phyloP scores from a whole-genome alignment of 2,888 invertebrate species.

The Thera britannica region DNA sequence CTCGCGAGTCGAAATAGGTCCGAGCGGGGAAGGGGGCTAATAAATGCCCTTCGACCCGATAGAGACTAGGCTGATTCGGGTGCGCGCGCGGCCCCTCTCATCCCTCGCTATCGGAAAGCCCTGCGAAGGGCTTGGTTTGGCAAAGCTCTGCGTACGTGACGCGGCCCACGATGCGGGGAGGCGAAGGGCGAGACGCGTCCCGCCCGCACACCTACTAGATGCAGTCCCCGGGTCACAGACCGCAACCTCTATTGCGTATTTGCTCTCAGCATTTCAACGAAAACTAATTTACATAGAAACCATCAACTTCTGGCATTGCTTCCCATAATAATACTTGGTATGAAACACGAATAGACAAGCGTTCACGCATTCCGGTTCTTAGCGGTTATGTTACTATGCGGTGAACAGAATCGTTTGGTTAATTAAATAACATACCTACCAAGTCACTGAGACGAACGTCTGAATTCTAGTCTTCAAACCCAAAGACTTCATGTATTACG shows the following conservation, averaged over 20 bases:
- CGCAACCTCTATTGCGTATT: constrained; percentile 57
- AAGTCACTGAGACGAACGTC: constrained; percentile 52
- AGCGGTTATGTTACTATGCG: constrained; percentile 61
- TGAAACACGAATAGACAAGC: constrained; percentile 55
- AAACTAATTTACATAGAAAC: constrained; percentile 59
- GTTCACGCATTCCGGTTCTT: constrained; percentile 69
- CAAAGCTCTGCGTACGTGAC: constrained; percentile 58
- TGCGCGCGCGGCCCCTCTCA: constrained; percentile 74
- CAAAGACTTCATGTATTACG: neutral
- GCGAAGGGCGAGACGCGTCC: constrained; percentile 58
- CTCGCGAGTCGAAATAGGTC: constrained; percentile 44
- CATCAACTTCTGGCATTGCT: constrained; percentile 50
- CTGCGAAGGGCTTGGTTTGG: constrained; percentile 41
- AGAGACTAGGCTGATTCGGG: constrained; percentile 58
- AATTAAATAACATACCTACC: constrained; percentile 53
- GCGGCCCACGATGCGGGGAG: constrained; percentile 54
- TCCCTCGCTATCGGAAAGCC: constrained; percentile 42
- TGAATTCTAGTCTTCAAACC: neutral
- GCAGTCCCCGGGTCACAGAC: constrained; percentile 67
- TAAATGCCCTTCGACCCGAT: constrained; percentile 78
- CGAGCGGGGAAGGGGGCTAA: constrained; percentile 59
- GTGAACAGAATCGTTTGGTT: constrained; percentile 55
- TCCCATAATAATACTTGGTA: constrained; percentile 37
- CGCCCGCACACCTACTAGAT: constrained; percentile 69
- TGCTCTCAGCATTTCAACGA: constrained; percentile 50